These are phyloP conservation scores for Silurus glanis DNA, from an alignment of 2,113 vertebrate species.

Conservation along the genomic window DNA sequence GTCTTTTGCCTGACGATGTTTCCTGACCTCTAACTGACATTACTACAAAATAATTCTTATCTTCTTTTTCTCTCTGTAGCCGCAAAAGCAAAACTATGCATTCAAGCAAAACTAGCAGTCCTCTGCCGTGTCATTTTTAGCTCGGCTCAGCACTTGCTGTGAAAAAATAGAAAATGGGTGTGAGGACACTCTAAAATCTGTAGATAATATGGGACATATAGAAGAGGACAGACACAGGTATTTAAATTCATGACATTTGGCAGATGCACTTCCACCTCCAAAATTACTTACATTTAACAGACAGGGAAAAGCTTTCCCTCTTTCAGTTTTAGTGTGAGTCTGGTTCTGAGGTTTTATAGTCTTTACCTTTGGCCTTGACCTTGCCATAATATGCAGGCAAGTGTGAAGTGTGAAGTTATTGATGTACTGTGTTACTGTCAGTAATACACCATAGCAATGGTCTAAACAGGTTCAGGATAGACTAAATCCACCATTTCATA, in stretches of 20 bases:
- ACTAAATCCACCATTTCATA: neutral
- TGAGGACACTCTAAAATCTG: neutral
- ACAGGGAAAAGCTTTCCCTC: neutral
- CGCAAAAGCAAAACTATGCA: conserved; percentile 23
- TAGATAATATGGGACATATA: neutral
- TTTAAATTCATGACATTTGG: neutral
- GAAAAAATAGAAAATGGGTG: conserved; percentile 7
- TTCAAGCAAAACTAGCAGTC: conserved; percentile 46
- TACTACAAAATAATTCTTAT: conserved; percentile 12
- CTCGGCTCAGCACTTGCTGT: conserved; percentile 47
- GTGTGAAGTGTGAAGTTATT: neutral
- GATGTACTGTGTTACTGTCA: neutral
- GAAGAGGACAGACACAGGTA: neutral
- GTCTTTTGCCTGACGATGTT: conserved; percentile 10
- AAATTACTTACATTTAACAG: neutral
- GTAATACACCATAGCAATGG: neutral
- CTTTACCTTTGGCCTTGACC: neutral
- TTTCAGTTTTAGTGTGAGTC: neutral
- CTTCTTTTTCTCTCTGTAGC: conserved; percentile 20
- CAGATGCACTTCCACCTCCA: neutral
- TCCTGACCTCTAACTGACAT: conserved; percentile 43
- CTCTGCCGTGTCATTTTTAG: conserved; percentile 48
- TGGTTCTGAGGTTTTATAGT: neutral
- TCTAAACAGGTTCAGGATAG: neutral
- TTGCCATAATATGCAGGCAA: neutral